A percentile compares a stretch with the other conserved stretches of the same genome.
Evolutionary conservation across 2,113 vertebrate species (phyloP).

Genomic region (Cromileptes altivelis): DNA sequence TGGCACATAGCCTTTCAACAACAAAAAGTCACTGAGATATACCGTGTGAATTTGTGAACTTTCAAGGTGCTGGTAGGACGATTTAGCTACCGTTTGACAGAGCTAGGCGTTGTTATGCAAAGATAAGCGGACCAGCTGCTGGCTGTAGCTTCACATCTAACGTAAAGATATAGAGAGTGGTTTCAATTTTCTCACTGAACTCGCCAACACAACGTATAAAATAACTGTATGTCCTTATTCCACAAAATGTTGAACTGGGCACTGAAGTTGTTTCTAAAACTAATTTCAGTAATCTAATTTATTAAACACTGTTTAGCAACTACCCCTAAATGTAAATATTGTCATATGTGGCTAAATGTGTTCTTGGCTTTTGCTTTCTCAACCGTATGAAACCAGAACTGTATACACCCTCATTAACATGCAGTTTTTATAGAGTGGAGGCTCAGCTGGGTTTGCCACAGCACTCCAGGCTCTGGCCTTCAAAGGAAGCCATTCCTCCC

Average conservation of each 20-base stretch:
- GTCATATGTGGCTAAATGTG: not conserved
- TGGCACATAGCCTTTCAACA: not conserved
- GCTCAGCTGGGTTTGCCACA: constrained; percentile 49
- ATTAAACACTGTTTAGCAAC: not conserved
- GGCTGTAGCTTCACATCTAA: not conserved
- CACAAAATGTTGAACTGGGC: not conserved
- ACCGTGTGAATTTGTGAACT: not conserved
- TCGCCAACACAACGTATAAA: not conserved
- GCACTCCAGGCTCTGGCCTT: constrained; percentile 50
- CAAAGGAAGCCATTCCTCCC: constrained; percentile 59
- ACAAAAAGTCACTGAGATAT: constrained; percentile 8
- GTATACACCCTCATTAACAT: constrained; percentile 36
- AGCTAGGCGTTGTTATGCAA: not conserved
- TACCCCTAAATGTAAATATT: not conserved
- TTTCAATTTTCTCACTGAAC: not conserved
- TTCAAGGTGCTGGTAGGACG: not conserved
- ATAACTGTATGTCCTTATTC: not conserved
- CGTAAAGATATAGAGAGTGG: not conserved
- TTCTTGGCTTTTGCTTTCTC: not conserved
- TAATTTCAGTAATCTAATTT: not conserved
- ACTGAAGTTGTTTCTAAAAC: not conserved
- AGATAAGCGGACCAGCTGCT: not conserved
- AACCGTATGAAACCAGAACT: constrained; percentile 12
- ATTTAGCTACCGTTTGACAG: not conserved
- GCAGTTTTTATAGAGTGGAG: constrained; percentile 46